Evolutionary conservation across 37 sponge, comb jelly and placozoan species (phyloP), one percentile per base, ranked within the genome.

Genomic region (Cliona cf. orientalis): DNA sequence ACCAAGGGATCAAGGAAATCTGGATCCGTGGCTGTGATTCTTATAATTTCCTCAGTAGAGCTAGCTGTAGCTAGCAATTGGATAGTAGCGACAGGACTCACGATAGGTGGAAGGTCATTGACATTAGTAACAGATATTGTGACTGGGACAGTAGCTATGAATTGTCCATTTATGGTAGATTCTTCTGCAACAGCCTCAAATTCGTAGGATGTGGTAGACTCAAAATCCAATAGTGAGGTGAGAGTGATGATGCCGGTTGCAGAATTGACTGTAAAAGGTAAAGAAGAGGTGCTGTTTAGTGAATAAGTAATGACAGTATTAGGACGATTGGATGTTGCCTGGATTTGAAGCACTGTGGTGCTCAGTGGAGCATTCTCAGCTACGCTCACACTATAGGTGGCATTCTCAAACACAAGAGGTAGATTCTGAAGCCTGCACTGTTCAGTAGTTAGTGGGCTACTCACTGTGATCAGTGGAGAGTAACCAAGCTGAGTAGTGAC

Each of bases 101-200:
- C 42, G 4, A 42, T 31, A 0, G 91, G 91, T 29, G 82, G 58
- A 25, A 76, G 26, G 71, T 91, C 86, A 37, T 81, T 91, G 55
- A 81, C 49, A 41, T 91, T 82, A 3, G 55, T 71, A 4, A 91
- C 56, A 19, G 11, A 7, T 2, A 91, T 69, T 21, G 7, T 1
- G 22, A 85, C 78, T 12, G 21, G 42, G 58, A 75, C 76, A 31
- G 69, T 57, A 14, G 89, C 69, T 40, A 66, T 80, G n/a, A 46
- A 59, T 7, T 33, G 21, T 2, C 42, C 70, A 37, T 23, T 45
- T 14, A 1, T 25, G 5, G 17, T 6, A 33, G 37, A 42, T 34
- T 85, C 78, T 33, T 39, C 29, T 12, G 87, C 87, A n/a, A 37
- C 11, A 14, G 73, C 81, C 23, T 36, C 65, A 44, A 87, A 49